phyloP scores from a whole-genome alignment of 2,888 invertebrate species.

The Yponomeuta malinellus region DNA sequence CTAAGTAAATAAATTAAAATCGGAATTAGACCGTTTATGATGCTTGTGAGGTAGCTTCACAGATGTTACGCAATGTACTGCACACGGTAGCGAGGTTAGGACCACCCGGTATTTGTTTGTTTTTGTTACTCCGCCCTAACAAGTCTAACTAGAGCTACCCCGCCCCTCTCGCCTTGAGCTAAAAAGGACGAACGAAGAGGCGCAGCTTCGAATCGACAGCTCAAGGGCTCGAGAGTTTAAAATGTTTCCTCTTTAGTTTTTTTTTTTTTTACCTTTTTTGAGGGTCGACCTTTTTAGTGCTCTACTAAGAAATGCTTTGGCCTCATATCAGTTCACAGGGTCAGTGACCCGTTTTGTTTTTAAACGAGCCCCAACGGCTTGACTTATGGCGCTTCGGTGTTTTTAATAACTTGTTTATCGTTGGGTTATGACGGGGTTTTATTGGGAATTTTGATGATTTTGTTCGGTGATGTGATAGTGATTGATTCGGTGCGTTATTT shows the following conservation, averaged over 20 bases:
- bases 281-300: slow-evolving; percentile 8
- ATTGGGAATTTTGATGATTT: background rate
- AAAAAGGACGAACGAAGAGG: slow-evolving; percentile 7
- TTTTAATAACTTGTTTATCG: slow-evolving; percentile 2
- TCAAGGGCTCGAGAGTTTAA: slow-evolving; percentile 24
- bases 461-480: background rate
- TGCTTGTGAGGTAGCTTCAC: too few species aligned
- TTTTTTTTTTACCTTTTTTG: slow-evolving; percentile 24
- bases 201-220: background rate
- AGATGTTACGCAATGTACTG: background rate
- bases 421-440: background rate
- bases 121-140: slow-evolving; percentile 27
- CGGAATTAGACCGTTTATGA: too few species aligned
- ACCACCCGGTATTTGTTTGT: slow-evolving; percentile 54
- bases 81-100: slow-evolving; percentile 28
- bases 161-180: slow-evolving; percentile 12
- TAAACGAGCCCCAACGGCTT: background rate
- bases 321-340: background rate
- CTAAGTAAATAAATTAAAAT: too few species aligned
- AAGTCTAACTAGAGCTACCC: slow-evolving; percentile 10
- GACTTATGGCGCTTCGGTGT: background rate
- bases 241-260: slow-evolving; percentile 34
- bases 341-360: background rate
- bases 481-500: background rate
- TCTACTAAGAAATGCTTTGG: slow-evolving; percentile 4